Evolutionary conservation across 2,113 vertebrate species (phyloP), one percentile per base, ranked within the genome.

Genomic region (Theropithecus gelada): DNA sequence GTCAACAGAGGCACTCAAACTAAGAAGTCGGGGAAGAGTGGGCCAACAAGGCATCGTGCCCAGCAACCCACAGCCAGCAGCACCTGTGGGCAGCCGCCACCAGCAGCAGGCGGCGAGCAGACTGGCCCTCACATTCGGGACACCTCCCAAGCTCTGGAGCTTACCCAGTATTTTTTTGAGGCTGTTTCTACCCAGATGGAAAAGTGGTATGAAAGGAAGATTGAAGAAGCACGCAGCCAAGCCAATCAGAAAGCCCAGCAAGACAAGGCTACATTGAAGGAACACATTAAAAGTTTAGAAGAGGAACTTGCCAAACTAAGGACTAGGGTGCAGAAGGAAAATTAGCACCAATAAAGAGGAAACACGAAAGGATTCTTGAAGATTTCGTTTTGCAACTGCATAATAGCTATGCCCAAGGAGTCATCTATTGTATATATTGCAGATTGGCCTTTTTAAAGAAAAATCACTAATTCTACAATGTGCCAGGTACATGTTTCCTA

Each of bases 121-220:
- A 70, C 98, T 0, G 98, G 97, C 32, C 95, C 98, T 10, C 98
- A 98, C 0, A 92, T 98, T 90, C 98, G 97, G 96, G 99, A 99
- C 78, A 98, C 99, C 82, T 98, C 99, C 86, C 99, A 99, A 50
- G 99, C 99, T 1, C 98, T 99, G 97, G 99, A 99, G 98, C 99
- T 99, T 48, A 99, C 99, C 0, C 99, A 99, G 98, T 99, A 99
- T 97, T 99, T 99, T 98, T 99, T 99, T 1, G 99, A 99, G 98
- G 99, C 99, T 0, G 99, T 99, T 94, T 99, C 99, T 6, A 99
- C 99, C 0, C 99, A 99, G 98, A 99, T 99, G 99, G 99, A 99
- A 98, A 99, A 99, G 98, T 99, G 99, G 99, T 99, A 99, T 0
- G 99, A 99, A 68, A 98, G 99, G 92, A 99, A 99, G 98, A 99